These are phyloP conservation scores for Selene dorsalis DNA, from an alignment of 2,797 vertebrate genomes.

Conservation along the genomic window DNA sequence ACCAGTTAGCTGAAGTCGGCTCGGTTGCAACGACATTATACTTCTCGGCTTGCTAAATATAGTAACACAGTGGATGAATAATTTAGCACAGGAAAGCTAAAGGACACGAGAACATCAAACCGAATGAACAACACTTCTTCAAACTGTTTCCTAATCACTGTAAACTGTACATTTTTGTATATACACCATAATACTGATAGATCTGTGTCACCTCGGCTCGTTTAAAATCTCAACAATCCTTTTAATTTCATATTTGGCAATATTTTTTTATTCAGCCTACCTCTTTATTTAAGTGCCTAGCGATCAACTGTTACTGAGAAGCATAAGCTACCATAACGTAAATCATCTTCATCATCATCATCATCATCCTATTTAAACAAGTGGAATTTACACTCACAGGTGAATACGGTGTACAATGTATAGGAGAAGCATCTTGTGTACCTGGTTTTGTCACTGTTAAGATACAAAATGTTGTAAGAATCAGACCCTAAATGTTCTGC, in stretches of 20 bases:
- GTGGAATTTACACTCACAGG: constrained; percentile 12
- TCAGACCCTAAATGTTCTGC: constrained; percentile 17
- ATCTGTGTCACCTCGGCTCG: constrained; percentile 28
- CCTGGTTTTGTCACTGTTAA: constrained; percentile 7
- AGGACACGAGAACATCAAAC: constrained; percentile 72
- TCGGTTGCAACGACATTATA: constrained; percentile 68
- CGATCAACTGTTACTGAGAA: constrained; percentile 47
- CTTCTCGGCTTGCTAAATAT: constrained; percentile 78
- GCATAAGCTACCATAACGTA: constrained; percentile 41
- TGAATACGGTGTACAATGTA: constrained; percentile 3
- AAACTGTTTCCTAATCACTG: constrained; percentile 33
- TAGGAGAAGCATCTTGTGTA: neutral
- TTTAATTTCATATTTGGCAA: constrained; percentile 62
- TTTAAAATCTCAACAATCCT: constrained; percentile 40
- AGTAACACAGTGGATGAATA: constrained; percentile 78
- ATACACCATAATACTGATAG: constrained; percentile 21
- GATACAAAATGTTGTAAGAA: constrained; percentile 19
- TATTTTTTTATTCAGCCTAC: constrained; percentile 75
- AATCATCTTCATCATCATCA: constrained; percentile 39
- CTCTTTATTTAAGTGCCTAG: constrained; percentile 85
- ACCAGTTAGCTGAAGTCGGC: constrained; percentile 52
- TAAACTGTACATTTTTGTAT: constrained; percentile 41
- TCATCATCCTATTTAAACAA: constrained; percentile 40
- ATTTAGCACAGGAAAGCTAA: constrained; percentile 77
- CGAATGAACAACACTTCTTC: constrained; percentile 57